Evolutionary conservation across 2,113 vertebrate species (phyloP).

Genomic region (Chionis minor): DNA sequence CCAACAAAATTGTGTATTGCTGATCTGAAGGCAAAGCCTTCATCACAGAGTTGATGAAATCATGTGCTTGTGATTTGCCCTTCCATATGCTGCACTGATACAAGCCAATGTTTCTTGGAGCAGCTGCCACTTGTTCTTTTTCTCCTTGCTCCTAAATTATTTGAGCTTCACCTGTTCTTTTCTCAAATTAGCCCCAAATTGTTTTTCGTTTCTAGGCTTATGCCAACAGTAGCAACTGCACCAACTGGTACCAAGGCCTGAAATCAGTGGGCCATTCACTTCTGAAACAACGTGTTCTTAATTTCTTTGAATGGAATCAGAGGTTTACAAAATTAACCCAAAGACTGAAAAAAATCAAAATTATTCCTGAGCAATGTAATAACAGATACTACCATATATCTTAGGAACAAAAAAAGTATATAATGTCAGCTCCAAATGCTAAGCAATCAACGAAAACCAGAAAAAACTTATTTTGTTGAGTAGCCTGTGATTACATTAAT

Average conservation of each 20-base stretch:
- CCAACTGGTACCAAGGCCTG: slow-evolving; percentile 12
- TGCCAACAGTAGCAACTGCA: slow-evolving; percentile 40
- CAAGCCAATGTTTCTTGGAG: slow-evolving; percentile 9
- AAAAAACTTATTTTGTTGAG: background rate
- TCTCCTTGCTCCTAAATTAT: slow-evolving; percentile 57
- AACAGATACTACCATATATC: background rate
- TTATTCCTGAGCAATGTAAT: background rate
- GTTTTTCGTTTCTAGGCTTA: slow-evolving; percentile 37
- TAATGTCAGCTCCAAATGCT: background rate
- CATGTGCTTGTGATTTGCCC: background rate
- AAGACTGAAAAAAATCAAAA: background rate
- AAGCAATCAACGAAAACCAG: background rate
- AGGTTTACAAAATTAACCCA: background rate
- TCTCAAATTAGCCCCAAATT: slow-evolving; percentile 59
- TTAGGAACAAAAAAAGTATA: background rate
- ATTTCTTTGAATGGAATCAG: background rate
- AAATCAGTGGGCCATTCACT: background rate
- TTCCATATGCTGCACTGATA: slow-evolving; percentile 25
- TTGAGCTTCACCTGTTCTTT: slow-evolving; percentile 65
- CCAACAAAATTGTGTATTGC: slow-evolving; percentile 20
- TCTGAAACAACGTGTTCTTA: background rate
- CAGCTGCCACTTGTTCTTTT: slow-evolving; percentile 55
- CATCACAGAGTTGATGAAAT: slow-evolving; percentile 29
- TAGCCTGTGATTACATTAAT: background rate
- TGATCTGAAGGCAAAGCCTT: slow-evolving; percentile 30